phyloP scores from a whole-genome alignment of 2,888 invertebrate genomes.

The Lottia gigantea region DNA sequence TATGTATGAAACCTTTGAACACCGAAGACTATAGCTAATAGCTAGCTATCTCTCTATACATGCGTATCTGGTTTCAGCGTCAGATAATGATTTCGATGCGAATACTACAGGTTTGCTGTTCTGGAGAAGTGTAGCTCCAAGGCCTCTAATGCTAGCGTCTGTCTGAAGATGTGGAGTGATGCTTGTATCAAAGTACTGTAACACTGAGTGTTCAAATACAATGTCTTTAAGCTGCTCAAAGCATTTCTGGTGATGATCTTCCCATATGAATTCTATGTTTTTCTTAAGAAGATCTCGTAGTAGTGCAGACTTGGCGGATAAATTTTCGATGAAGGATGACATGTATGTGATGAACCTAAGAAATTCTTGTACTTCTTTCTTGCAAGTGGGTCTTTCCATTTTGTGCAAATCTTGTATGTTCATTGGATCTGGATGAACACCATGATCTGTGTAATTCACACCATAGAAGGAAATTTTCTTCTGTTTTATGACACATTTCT shows the following conservation, averaged over 20 bases:
- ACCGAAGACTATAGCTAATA: constrained; percentile 32
- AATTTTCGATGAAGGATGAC: constrained; percentile 23
- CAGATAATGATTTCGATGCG: constrained; percentile 25
- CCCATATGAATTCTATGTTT: constrained; percentile 22
- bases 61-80: constrained; percentile 25
- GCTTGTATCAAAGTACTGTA: constrained; percentile 24
- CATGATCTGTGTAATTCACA: constrained; percentile 21
- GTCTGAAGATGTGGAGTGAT: constrained; percentile 18
- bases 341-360: constrained; percentile 29
- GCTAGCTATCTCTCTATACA: constrained; percentile 31
- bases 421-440: constrained; percentile 30
- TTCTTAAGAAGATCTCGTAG: constrained; percentile 25
- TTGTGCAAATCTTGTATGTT: constrained; percentile 25
- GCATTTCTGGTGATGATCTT: constrained; percentile 14
- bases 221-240: constrained; percentile 20
- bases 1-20: constrained; percentile 27
- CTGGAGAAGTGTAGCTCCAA: constrained; percentile 29
- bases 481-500: constrained; percentile 22
- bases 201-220: not conserved
- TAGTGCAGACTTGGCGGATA: constrained; percentile 18
- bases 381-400: constrained; percentile 22
- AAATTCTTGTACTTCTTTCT: constrained; percentile 27
- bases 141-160: constrained; percentile 24
- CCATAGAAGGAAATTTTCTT: constrained; percentile 28
- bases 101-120: constrained; percentile 27